Evolutionary conservation across 1,140 invertebrate genomes (phyloP).

Genomic region (Helicoverpa zea): DNA sequence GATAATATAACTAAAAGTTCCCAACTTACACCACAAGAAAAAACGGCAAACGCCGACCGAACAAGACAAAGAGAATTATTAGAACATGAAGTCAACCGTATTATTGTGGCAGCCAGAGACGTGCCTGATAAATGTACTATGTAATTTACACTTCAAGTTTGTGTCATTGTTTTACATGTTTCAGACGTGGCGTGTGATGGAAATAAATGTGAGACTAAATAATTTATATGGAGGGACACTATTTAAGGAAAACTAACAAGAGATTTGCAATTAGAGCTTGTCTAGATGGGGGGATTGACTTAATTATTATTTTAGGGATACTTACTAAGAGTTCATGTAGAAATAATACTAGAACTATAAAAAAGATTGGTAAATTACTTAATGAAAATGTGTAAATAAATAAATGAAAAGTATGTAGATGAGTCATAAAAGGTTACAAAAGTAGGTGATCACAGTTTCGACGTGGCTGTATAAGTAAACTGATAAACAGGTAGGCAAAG

Average conservation of each 20-base stretch:
- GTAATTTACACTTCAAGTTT: slow-evolving; percentile 78
- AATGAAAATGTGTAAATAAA: too few species aligned
- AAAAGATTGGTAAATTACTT: too few species aligned
- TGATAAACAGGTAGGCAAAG: too few species aligned
- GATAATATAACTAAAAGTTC: neutral
- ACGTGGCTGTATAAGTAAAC: too few species aligned
- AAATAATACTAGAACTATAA: too few species aligned
- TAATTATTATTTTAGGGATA: neutral
- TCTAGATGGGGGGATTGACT: neutral
- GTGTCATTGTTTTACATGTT: slow-evolving; percentile 65
- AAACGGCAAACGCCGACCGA: slow-evolving; percentile 72
- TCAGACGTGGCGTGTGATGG: slow-evolving; percentile 40
- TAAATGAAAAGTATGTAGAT: too few species aligned
- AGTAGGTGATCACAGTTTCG: too few species aligned
- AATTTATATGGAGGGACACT: slow-evolving; percentile 24
- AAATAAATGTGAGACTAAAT: slow-evolving; percentile 40
- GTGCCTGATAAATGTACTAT: slow-evolving; percentile 75
- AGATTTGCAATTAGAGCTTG: slow-evolving; percentile 17
- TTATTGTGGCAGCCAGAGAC: slow-evolving; percentile 80
- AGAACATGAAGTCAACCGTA: slow-evolving; percentile 84
- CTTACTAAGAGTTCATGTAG: neutral
- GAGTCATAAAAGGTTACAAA: too few species aligned
- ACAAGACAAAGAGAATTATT: slow-evolving; percentile 84
- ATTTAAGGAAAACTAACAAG: slow-evolving; percentile 5
- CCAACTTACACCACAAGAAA: slow-evolving; percentile 63